phyloP scores from a whole-genome alignment of 2,113 vertebrate genomes.

The Nerophis ophidion region DNA sequence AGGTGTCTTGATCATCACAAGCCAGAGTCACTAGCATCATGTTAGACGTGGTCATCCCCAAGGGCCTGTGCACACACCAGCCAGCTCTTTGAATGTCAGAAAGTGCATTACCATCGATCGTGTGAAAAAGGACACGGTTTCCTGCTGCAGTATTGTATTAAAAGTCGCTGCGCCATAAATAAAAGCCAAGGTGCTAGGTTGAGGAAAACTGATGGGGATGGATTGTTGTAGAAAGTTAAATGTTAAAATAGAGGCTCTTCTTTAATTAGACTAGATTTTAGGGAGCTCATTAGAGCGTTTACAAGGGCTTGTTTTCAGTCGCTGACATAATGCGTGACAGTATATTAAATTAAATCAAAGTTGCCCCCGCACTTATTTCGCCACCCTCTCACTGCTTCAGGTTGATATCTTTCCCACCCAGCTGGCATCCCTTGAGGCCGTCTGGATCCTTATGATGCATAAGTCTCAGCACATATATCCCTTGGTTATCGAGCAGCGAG shows the following conservation, averaged over 20 bases:
- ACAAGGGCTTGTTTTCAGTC: background rate
- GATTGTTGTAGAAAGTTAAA: constrained; percentile 6
- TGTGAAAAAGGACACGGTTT: constrained; percentile 25
- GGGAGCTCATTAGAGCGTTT: constrained; percentile 9
- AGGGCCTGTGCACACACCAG: constrained; percentile 12
- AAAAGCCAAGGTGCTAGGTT: background rate
- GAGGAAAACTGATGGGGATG: background rate
- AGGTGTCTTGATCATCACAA: constrained; percentile 26
- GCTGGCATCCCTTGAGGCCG: constrained; percentile 52
- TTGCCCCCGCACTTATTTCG: constrained; percentile 15
- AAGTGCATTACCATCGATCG: constrained; percentile 46
- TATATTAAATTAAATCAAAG: constrained; percentile 19
- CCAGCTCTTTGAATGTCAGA: constrained; percentile 19
- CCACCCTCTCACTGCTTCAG: constrained; percentile 28
- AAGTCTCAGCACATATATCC: constrained; percentile 50
- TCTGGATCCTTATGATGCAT: constrained; percentile 47
- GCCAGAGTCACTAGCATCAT: constrained; percentile 11
- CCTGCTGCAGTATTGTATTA: constrained; percentile 1
- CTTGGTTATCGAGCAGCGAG: constrained; percentile 50
- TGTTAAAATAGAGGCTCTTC: background rate
- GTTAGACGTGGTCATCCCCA: constrained; percentile 13
- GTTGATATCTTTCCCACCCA: constrained; percentile 59
- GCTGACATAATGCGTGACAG: constrained; percentile 6
- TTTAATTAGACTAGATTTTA: background rate
- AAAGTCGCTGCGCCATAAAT: constrained; percentile 9